phyloP scores from a whole-genome alignment of 2,113 vertebrate genomes.

The Lasiurus cinereus region DNA sequence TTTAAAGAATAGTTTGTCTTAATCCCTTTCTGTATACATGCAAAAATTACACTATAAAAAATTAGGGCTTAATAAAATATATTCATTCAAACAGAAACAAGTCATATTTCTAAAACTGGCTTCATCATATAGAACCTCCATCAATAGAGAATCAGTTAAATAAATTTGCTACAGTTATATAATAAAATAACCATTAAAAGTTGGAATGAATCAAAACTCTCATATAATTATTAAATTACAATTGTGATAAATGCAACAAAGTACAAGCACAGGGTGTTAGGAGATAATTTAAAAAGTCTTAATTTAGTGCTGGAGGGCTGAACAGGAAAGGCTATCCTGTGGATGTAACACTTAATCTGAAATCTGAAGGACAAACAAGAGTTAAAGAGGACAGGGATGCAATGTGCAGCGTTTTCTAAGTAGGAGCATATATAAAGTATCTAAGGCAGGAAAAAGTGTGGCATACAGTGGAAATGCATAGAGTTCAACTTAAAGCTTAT shows the following conservation, averaged over 20 bases:
- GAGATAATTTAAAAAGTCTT: background rate
- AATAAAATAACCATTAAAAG: conserved; percentile 18
- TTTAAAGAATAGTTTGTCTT: background rate
- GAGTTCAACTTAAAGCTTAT: background rate
- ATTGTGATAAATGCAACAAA: background rate
- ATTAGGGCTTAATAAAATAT: conserved; percentile 30
- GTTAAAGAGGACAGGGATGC: background rate
- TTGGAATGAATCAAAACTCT: background rate
- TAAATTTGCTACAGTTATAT: background rate
- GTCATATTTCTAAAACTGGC: background rate
- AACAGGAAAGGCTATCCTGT: background rate
- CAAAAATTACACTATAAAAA: background rate
- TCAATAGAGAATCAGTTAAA: background rate
- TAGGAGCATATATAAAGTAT: background rate
- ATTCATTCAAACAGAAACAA: conserved; percentile 38
- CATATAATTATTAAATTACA: conserved; percentile 20
- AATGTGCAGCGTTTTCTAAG: background rate
- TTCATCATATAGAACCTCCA: background rate
- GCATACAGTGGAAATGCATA: background rate
- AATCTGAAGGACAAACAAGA: background rate
- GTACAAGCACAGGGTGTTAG: background rate
- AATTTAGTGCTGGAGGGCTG: background rate
- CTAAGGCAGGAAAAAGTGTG: background rate
- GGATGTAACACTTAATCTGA: background rate
- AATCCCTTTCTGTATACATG: background rate